Evolutionary conservation across 2,797 vertebrate species (phyloP).

Genomic region (Morus bassanus): DNA sequence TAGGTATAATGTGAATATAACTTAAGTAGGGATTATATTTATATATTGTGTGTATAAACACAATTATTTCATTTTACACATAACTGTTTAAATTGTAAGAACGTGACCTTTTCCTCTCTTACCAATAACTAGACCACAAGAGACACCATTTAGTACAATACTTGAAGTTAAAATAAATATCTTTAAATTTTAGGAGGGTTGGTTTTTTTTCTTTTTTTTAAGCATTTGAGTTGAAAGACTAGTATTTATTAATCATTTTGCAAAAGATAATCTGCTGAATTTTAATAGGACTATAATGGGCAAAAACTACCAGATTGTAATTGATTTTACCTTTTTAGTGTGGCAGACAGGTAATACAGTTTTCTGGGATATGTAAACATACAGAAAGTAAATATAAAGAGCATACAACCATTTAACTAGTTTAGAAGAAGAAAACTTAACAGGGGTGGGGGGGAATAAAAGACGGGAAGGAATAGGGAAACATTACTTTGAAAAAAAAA

Average conservation of each 20-base stretch:
- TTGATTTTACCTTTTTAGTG: background rate
- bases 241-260: background rate
- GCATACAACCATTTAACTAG: background rate
- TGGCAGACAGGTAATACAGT: background rate
- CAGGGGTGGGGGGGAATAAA: background rate
- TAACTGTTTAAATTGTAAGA: background rate
- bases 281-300: background rate
- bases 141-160: background rate
- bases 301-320: background rate
- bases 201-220: background rate
- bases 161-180: background rate
- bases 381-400: background rate
- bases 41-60: background rate
- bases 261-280: background rate
- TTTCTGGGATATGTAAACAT: background rate
- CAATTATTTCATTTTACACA: background rate
- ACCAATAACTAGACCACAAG: conserved; percentile 18
- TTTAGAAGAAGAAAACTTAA: background rate
- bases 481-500: background rate
- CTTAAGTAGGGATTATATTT: background rate
- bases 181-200: background rate
- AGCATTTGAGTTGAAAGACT: background rate
- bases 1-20: background rate
- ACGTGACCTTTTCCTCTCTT: background rate
- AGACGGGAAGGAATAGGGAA: background rate